Evolutionary conservation across 2,888 invertebrate species (phyloP).

Genomic region (Phaedon cochleariae): DNA sequence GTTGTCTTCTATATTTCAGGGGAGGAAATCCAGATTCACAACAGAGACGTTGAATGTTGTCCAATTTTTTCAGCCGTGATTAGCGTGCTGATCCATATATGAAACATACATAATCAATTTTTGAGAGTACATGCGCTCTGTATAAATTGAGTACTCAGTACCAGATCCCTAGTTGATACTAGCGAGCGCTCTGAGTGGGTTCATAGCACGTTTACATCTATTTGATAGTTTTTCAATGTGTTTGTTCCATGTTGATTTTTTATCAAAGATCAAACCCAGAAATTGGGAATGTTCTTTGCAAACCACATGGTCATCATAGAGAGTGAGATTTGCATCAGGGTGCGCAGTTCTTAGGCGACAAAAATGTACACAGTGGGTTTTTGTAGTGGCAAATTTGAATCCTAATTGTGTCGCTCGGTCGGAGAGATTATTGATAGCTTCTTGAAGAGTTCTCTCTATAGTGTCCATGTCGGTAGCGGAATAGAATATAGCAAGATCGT

Average conservation of each 20-base stretch:
- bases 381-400: not conserved
- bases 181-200: not conserved
- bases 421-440: constrained; percentile 2
- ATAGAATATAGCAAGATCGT: constrained; percentile 17
- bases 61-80: not conserved
- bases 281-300: not conserved
- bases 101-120: not conserved
- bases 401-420: not conserved
- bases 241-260: constrained; percentile 6
- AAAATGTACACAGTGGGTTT: constrained; percentile 9
- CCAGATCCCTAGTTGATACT: not conserved
- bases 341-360: constrained; percentile 13
- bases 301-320: not conserved
- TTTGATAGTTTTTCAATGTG: not conserved
- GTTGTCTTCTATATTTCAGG: too few relatives aligned
- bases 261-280: constrained; percentile 10
- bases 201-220: not conserved
- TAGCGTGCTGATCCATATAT: not conserved
- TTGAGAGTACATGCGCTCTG: not conserved
- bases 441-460: not conserved
- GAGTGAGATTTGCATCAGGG: not conserved
- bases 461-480: not conserved
- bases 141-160: not conserved
- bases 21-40: too few relatives aligned
- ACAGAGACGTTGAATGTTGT: not conserved